A percentile compares a stretch with the other conserved stretches of the same genome.
Evolutionary conservation across 1,140 invertebrate species (phyloP).

Genomic region (Halesus radiatus): DNA sequence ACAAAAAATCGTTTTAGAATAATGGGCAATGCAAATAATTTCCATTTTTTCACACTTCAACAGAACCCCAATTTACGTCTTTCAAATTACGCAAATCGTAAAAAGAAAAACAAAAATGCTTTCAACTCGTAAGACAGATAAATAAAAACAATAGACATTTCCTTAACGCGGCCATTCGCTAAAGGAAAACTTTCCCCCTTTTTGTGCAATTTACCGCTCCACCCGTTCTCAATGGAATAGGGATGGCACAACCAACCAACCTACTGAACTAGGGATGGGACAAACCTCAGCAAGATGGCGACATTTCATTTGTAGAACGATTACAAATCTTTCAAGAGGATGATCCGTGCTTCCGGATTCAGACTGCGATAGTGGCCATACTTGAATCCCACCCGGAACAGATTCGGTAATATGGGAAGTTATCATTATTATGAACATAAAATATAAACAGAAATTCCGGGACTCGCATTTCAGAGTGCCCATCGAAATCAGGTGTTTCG

Average conservation of each 20-base stretch:
- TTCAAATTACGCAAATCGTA: too few species aligned
- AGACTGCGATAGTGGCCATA: neutral
- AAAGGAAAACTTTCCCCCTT: conserved; percentile 28
- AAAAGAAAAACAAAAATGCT: neutral
- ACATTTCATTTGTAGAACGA: neutral
- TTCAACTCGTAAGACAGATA: conserved; percentile 19
- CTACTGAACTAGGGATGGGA: too few species aligned
- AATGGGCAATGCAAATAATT: too few species aligned
- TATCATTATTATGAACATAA: too few species aligned
- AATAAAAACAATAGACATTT: conserved; percentile 32
- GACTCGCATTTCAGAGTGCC: neutral
- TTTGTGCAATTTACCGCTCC: conserved; percentile 33
- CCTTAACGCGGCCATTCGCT: neutral
- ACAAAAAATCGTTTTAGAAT: too few species aligned
- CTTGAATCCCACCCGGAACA: neutral
- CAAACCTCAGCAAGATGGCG: too few species aligned
- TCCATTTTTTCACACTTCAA: too few species aligned
- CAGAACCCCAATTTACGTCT: too few species aligned
- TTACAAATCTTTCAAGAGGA: conserved; percentile 32
- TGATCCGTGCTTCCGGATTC: conserved; percentile 22
- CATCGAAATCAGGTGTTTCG: neutral
- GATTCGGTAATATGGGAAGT: neutral
- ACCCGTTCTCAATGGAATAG: conserved; percentile 3
- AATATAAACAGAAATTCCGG: neutral
- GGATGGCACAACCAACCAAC: too few species aligned